Evolutionary conservation across 2,797 vertebrate species (phyloP).

Genomic region (Enoplosus armatus): DNA sequence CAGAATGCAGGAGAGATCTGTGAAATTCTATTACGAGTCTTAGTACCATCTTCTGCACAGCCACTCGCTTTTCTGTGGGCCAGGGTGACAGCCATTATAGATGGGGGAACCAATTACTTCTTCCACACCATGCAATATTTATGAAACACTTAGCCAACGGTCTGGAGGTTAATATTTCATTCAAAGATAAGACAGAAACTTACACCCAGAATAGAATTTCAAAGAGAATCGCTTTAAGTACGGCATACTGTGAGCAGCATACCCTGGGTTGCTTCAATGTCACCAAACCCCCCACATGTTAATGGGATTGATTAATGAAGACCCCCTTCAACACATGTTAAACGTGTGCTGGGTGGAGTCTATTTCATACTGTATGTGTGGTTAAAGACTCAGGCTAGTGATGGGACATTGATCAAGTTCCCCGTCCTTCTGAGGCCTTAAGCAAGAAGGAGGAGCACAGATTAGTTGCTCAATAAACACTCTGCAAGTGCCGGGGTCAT

Average conservation of each 20-base stretch:
- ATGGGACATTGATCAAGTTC: constrained; percentile 72
- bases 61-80: constrained; percentile 55
- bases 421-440: constrained; percentile 30
- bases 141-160: constrained; percentile 86
- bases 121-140: constrained; percentile 86
- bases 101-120: constrained; percentile 86
- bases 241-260: constrained; percentile 41
- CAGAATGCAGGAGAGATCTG: constrained; percentile 46
- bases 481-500: constrained; percentile 67
- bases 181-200: constrained; percentile 77
- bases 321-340: constrained; percentile 41
- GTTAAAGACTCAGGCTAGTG: constrained; percentile 52
- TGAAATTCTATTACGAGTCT: constrained; percentile 60
- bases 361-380: constrained; percentile 55
- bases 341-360: constrained; percentile 42
- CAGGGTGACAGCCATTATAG: constrained; percentile 81
- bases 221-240: constrained; percentile 68
- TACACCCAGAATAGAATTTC: constrained; percentile 72
- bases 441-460: constrained; percentile 62
- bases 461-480: constrained; percentile 83
- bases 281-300: constrained; percentile 28
- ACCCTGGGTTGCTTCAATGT: constrained; percentile 61
- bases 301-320: constrained; percentile 68
- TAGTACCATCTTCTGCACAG: constrained; percentile 43
- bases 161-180: constrained; percentile 86